Percentiles rank a stretch among this genome's conserved stretches.
Conservation (phyloP, 2,113 vertebrate species). For the Psittacula cyanocephala region DNA sequence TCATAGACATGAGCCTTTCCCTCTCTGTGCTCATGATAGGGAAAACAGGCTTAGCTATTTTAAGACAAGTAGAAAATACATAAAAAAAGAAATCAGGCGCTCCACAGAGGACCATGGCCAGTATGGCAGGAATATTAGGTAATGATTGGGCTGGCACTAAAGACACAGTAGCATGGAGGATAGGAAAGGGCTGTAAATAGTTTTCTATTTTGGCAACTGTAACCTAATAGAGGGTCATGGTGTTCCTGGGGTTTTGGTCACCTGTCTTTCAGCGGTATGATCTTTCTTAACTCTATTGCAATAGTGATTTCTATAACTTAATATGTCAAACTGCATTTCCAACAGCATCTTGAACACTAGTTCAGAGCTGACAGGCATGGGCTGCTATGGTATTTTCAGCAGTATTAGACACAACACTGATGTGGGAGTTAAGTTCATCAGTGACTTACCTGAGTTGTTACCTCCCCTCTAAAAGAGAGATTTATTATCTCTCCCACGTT, state of each 20-base stretch:
- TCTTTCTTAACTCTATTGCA: neutral
- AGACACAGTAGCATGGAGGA: neutral
- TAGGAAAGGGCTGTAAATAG: neutral
- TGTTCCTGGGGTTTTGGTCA: neutral
- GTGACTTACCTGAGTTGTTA: neutral
- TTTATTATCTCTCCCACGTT: constrained; percentile 18
- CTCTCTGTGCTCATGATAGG: neutral
- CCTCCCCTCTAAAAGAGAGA: neutral
- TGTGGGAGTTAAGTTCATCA: neutral
- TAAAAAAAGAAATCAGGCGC: neutral
- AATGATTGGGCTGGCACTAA: neutral
- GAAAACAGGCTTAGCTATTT: neutral
- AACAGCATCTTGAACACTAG: neutral
- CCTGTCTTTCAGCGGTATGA: neutral
- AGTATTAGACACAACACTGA: neutral
- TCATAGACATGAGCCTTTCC: neutral
- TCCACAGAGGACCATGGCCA: fast-evolving
- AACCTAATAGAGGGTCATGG: neutral
- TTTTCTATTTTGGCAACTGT: neutral
- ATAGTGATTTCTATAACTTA: neutral
- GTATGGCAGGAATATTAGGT: neutral
- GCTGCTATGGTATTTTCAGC: neutral
- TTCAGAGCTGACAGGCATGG: neutral
- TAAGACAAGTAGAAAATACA: neutral
- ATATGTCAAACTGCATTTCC: neutral